These are phyloP conservation scores for Ladona fulva DNA, from an alignment of 1,140 invertebrate species.

Conservation along the genomic window DNA sequence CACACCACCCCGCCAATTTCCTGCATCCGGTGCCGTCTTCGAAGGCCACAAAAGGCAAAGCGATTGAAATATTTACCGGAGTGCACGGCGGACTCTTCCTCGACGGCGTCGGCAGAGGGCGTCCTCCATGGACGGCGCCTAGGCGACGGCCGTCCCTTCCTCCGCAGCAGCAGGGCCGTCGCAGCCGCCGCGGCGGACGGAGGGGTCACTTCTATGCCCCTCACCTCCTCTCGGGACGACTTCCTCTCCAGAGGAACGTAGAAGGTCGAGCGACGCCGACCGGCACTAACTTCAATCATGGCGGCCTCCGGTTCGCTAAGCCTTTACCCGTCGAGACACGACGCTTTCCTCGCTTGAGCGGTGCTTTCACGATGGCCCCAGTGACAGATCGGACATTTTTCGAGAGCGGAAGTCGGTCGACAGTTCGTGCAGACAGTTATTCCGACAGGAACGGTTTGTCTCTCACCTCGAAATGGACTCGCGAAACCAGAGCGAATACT, in stretches of 20 bases:
- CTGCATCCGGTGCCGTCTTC: neutral
- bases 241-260: constrained; percentile 39
- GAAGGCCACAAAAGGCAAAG: neutral
- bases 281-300: neutral
- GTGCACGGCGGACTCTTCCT: neutral
- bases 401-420: too few species aligned
- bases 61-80: neutral
- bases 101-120: neutral
- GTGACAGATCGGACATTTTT: too few species aligned
- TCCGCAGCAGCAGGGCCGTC: neutral
- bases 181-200: neutral
- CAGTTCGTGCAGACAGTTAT: too few species aligned
- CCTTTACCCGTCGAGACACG: too few species aligned
- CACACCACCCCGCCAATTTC: too few species aligned
- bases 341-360: too few species aligned
- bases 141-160: neutral
- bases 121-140: neutral
- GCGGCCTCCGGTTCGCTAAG: neutral
- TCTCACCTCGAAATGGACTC: too few species aligned
- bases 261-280: constrained; percentile 37
- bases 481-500: too few species aligned
- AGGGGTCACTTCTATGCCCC: neutral
- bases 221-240: neutral
- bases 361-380: too few species aligned
- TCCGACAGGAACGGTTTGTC: too few species aligned